phyloP scores from a whole-genome alignment of 1,140 invertebrate genomes.

The Ceratosolen solmsi region DNA sequence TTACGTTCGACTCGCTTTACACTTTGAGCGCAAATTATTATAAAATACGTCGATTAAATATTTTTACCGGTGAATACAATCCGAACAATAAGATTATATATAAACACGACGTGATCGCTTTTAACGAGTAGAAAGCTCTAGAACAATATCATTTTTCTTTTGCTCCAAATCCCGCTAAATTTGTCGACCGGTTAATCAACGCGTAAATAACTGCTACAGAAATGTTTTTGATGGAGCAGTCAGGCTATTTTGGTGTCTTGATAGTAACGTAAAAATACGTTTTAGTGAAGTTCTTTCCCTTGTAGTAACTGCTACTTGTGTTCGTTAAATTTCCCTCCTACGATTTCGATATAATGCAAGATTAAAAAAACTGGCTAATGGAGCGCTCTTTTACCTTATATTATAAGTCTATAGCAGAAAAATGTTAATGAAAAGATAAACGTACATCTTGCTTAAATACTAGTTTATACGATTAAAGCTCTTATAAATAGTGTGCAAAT shows the following conservation, averaged over 20 bases:
- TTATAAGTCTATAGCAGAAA: no score
- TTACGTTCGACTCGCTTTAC: background rate
- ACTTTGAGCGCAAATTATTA: background rate
- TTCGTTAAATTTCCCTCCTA: background rate
- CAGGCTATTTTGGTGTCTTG: background rate
- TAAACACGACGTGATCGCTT: background rate
- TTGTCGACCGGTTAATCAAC: slow-evolving; percentile 4
- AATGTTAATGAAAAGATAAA: no score
- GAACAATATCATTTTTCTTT: background rate
- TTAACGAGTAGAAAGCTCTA: background rate
- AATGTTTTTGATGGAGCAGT: background rate
- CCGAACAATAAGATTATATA: no score
- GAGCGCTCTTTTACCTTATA: background rate
- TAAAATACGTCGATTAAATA: background rate
- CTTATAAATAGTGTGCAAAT: background rate
- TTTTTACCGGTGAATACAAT: no score
- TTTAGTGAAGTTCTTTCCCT: background rate
- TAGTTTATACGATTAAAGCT: background rate
- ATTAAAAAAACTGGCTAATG: background rate
- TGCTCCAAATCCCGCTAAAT: background rate
- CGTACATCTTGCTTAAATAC: no score
- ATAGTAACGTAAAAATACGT: slow-evolving; percentile 6
- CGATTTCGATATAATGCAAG: background rate
- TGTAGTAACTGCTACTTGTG: background rate
- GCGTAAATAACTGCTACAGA: slow-evolving; percentile 6